Evolutionary conservation across 2,888 invertebrate species (phyloP), one percentile per base, ranked within the genome.

Genomic region (Meteorus cinctellus): DNA sequence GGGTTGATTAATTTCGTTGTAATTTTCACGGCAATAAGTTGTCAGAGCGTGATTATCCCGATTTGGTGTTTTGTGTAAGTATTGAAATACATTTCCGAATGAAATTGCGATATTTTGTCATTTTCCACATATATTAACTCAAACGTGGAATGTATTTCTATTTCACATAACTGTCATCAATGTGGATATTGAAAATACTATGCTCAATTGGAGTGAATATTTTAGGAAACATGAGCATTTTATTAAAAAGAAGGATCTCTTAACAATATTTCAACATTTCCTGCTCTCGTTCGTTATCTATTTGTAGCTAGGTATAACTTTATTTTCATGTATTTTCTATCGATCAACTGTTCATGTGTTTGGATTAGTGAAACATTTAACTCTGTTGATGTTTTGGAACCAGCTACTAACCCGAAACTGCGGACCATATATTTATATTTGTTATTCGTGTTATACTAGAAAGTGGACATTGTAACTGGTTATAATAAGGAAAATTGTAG

Each of bases 171-270:
- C 27, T 62, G n/a, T 31, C 14, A 31, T 62, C 2, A 27, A 62
- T 62, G 24, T 14, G 27, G 31, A 27, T 29, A 31, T 31, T 16
- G 2, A 6, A 8, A 62, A n/a, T 62, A 62, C 24, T 19, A 19
- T 51, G 51, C 1, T 19, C 5, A 62, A 27, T 27, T 5, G 10
- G n/a, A 63, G 5, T 63, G 29, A 4, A 66, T 24, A 12, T 48
- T 63, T 72, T 77, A 77, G 75, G 75, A 77, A 77, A 77, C 55
- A 77, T 77, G 77, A 77, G 75, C 75, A 51, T 75, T 77, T 78
- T 78, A 78, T 78, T 78, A 78, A 76, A 78, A 78, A 78, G 77
- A 75, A 78, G 73, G 71, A 76, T 75, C 74, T 76, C 78, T 74
- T 76, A 78, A 78, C 78, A 78, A 78, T 78, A 63, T 73, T 78